Base-by-base conservation (phyloP, 1,140 invertebrate genomes). In the Ceratina japonica region DNA sequence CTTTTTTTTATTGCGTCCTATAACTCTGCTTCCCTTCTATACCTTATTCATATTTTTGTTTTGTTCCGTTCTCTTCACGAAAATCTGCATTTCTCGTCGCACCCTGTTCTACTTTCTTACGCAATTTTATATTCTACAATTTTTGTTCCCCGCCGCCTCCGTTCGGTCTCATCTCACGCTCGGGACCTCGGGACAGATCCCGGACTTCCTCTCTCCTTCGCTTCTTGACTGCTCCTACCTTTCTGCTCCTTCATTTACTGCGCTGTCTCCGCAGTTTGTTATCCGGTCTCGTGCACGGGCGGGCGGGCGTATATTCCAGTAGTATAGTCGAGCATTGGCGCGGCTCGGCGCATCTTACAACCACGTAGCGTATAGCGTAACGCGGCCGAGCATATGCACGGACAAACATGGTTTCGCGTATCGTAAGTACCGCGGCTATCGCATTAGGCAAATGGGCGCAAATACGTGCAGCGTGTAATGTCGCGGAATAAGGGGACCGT, bases 401-500 rank as follows among this genome's bases (percentile, higher is more conserved):
- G 18, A 37, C 74, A 74, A 74, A 79, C 69, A 69, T 70, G 62
- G 63, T 78, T 71, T 61, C 61, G 3, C 24, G 66, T 82, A 75
- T 73, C 76, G 62, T 58, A 63, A 81, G 61, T 51, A 80, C 37
- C 16, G 44, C 56, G 72, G 83, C 63, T 70, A 80, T 85, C 68
- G 63, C 73, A 82, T 80, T 82, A 79, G 76, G 77, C 51, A 82
- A 85, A 86, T 69, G 79, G 63, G 22, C 58, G 22, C 51, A 27
- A 77, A 51, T 76, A 69, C 70, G 59, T 58, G 77, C 79, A 82
- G 75, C 70, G 65, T 84, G 64, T 77, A 85, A 84, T 54, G 79
- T 77, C 58, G 5, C 44, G 71, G 64, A 74, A 72, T 81, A 68
- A 68, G 44, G 54, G 69, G 54, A 83, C 31, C 61, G 75, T 49